A percentile compares a stretch with the other conserved stretches of the same genome.
phyloP scores from a whole-genome alignment of 1,140 invertebrate genomes.

The Hetaerina americana region DNA sequence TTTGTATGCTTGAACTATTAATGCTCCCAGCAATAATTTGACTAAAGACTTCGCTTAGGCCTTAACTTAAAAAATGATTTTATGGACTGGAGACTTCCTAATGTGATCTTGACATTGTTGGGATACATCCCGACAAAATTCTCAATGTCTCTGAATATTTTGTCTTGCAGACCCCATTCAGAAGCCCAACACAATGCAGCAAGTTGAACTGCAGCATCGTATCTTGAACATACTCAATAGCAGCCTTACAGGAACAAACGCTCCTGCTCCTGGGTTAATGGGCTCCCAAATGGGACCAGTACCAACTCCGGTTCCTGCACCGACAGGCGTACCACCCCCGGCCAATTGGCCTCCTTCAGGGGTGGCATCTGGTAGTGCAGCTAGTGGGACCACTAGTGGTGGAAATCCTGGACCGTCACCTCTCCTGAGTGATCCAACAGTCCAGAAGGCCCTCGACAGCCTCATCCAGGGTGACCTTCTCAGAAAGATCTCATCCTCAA shows the following conservation, averaged over 20 bases:
- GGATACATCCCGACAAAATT: no score
- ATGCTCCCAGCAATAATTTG: no score
- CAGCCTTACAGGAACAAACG: constrained; percentile 22
- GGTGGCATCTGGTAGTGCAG: constrained; percentile 22
- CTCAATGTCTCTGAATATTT: not conserved
- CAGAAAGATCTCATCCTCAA: constrained; percentile 30
- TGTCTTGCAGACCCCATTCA: constrained; percentile 12
- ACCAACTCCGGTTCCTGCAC: constrained; percentile 25
- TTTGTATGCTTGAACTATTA: no score
- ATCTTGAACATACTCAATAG: constrained; percentile 72
- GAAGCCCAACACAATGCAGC: constrained; percentile 35
- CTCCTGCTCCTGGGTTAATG: not conserved
- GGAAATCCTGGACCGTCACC: constrained; percentile 31
- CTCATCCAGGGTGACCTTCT: constrained; percentile 50
- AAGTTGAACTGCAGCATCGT: constrained; percentile 66
- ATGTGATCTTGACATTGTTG: no score
- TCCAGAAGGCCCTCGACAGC: constrained; percentile 62
- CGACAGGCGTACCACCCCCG: constrained; percentile 22
- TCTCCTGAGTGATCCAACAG: constrained; percentile 53
- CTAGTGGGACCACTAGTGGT: constrained; percentile 19
- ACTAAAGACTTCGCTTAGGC: no score
- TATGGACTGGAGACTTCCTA: no score
- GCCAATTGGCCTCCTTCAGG: constrained; percentile 21
- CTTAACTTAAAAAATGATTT: no score
- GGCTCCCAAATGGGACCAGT: constrained; percentile 14